phyloP scores from a whole-genome alignment of 2,113 vertebrate species.

The Chloebia gouldiae region DNA sequence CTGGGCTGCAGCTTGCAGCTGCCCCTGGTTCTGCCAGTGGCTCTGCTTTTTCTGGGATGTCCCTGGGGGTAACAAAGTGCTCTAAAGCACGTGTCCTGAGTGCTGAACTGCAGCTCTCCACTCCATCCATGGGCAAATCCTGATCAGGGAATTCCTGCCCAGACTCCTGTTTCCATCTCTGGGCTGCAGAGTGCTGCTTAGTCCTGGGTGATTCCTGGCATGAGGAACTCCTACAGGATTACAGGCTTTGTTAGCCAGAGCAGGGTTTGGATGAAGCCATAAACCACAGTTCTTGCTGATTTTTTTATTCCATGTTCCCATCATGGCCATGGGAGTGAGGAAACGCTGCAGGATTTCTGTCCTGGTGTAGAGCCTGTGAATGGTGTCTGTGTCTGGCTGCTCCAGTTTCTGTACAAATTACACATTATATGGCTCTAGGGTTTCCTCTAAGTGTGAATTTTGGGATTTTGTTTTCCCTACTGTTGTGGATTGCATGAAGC shows the following conservation, averaged over 20 bases:
- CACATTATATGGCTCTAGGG: constrained; percentile 3
- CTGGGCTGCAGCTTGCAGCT: neutral
- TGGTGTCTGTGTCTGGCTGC: neutral
- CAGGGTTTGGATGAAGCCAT: neutral
- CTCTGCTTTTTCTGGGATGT: fast-evolving
- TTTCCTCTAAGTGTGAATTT: neutral
- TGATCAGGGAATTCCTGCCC: fast-evolving
- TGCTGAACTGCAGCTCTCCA: neutral
- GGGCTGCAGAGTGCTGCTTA: neutral
- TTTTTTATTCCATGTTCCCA: neutral
- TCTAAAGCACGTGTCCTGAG: fast-evolving
- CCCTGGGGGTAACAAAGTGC: fast-evolving
- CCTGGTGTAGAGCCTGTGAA: neutral
- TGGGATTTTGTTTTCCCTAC: neutral
- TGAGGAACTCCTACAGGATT: neutral
- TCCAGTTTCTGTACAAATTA: constrained; percentile 51
- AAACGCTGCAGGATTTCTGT: neutral
- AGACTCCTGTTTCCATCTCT: neutral
- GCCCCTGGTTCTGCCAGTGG: fast-evolving
- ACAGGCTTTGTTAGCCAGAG: neutral
- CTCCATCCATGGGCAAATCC: neutral
- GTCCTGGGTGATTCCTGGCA: too few relatives aligned
- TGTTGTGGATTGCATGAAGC: constrained; percentile 36
- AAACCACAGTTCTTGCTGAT: neutral
- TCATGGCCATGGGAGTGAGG: neutral